Base-by-base conservation (phyloP, 2,113 vertebrate genomes). In the Grammomys surdaster region DNA sequence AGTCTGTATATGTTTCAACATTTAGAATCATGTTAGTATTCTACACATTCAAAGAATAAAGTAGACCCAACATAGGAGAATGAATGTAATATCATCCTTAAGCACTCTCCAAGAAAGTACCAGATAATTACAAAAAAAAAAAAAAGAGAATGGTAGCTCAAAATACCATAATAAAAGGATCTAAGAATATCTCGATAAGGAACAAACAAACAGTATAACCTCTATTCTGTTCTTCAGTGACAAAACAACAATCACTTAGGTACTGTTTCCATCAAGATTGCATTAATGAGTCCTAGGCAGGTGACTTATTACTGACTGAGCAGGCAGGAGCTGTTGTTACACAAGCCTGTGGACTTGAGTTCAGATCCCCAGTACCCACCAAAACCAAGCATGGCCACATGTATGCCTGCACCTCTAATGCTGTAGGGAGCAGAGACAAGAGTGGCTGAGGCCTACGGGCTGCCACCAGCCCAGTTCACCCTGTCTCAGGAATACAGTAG, bases 1-100 rank as follows among this genome's bases (percentile, higher is more conserved):
- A 43, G 56, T 43, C 73, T 84, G 36, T 19, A 33, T 58, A 54
- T 81, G 20, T 20, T 86, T 87, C 86, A 10, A 80, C 70, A 81
- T 75, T 94, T 86, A 26, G 33, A 94, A 81, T 86, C 78, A 69
- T 56, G 24, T 72, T 51, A 87, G 33, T 43, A 40, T 75, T 93
- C 73, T 69, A 67, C 86, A 75, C 51, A 88, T 51, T 87, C 46
- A 89, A 94, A 87, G 78, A 86, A 92, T 75, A 92, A 95, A 89
- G 72, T 10, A 17, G 4, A 92, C 75, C 58, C 11, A 89, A 86
- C 20, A 56, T 12, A 67, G 86, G 20, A 26, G 28, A 48, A 75
- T 33, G 56, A 3, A 81, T 75, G 80, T 48, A 75, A 80, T 70
- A 94, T 75, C 46, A 73, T 67, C n/a, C 51, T 56, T 85, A 85